These are phyloP conservation scores for Tetragonula carbonaria DNA, from an alignment of 2,888 invertebrate species.

Conservation along the genomic window DNA sequence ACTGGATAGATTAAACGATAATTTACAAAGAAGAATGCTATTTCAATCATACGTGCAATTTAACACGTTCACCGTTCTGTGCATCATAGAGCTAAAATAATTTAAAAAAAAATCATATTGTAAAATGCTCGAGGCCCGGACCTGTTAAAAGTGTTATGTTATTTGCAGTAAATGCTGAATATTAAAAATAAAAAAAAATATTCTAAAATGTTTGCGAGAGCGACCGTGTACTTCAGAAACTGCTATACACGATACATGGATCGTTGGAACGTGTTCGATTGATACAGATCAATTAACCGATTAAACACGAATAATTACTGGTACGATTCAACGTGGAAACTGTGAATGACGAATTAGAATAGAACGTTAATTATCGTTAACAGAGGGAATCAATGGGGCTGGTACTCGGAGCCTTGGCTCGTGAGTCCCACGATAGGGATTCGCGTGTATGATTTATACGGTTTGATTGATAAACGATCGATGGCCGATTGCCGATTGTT, in stretches of 20 bases:
- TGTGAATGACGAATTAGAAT: neutral
- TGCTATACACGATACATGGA: neutral
- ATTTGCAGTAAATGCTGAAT: neutral
- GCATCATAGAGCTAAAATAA: too few species aligned
- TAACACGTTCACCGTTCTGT: too few species aligned
- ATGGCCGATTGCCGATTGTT: conserved; percentile 14
- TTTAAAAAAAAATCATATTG: too few species aligned
- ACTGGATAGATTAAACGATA: too few species aligned
- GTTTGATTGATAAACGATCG: conserved; percentile 10
- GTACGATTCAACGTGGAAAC: neutral
- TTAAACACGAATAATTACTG: neutral
- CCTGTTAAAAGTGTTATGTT: too few species aligned
- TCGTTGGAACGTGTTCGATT: neutral
- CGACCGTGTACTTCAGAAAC: neutral
- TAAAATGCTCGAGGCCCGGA: too few species aligned
- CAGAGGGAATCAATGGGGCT: neutral
- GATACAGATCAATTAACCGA: neutral
- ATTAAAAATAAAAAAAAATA: too few species aligned
- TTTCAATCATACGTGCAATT: too few species aligned
- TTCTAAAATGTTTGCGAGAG: too few species aligned
- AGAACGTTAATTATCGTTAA: conserved; percentile 2
- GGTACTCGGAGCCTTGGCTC: neutral
- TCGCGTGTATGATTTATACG: neutral
- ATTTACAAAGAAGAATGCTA: too few species aligned
- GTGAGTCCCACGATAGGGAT: neutral